phyloP scores from a whole-genome alignment of 2,888 invertebrate genomes.

The Cloeon dipterum region DNA sequence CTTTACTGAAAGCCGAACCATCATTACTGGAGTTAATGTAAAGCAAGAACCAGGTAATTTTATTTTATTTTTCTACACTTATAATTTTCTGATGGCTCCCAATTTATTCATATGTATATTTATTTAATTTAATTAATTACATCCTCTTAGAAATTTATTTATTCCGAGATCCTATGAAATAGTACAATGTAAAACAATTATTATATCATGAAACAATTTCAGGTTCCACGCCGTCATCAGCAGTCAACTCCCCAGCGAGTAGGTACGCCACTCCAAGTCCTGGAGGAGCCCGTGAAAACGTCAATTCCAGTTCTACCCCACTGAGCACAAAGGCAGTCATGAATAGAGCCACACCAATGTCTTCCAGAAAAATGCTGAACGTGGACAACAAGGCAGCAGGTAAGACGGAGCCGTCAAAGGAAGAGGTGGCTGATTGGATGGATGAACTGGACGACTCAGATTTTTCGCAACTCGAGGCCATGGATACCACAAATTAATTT shows the following conservation, averaged over 20 bases:
- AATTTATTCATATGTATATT: too few relatives aligned
- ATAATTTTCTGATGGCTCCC: too few relatives aligned
- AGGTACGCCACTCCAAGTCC: too few relatives aligned
- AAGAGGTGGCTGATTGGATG: neutral
- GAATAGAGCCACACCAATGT: neutral
- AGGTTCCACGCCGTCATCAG: neutral
- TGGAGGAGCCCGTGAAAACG: neutral
- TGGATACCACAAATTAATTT: too few relatives aligned
- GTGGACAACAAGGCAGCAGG: too few relatives aligned
- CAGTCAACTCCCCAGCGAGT: neutral
- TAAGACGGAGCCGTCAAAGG: neutral
- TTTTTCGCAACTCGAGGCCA: neutral
- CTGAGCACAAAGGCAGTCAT: neutral
- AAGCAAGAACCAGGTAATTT: slow-evolving; percentile 1
- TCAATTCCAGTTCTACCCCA: neutral
- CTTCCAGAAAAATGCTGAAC: neutral
- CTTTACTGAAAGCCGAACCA: neutral
- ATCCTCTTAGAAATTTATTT: too few relatives aligned
- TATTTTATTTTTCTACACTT: too few relatives aligned
- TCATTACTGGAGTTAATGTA: neutral
- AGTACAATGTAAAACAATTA: too few relatives aligned
- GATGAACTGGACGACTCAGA: neutral
- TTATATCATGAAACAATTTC: too few relatives aligned
- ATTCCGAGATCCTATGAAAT: too few relatives aligned
- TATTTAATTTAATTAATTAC: too few relatives aligned